Percentiles rank a stretch among this genome's conserved stretches.
Evolutionary conservation across 37 sponge, comb jelly and placozoan genomes (phyloP).

Genomic region (Diacarnus erythraeanus): DNA sequence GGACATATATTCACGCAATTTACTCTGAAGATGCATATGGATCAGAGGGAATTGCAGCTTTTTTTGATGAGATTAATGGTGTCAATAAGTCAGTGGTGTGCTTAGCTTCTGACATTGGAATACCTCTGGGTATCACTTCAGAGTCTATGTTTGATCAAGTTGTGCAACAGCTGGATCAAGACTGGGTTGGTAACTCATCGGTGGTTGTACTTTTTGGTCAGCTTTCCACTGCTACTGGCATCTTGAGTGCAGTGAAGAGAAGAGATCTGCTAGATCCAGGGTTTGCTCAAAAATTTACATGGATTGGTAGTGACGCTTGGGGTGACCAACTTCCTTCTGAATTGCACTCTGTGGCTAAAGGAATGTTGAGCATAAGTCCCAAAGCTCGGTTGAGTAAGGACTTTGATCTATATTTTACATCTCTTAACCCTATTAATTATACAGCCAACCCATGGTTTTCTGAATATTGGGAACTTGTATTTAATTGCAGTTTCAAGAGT

Average conservation of each 20-base stretch:
- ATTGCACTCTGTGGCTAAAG: conserved; percentile 10
- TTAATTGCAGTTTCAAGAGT: too few relatives aligned
- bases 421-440: conserved; percentile 47
- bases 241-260: conserved; percentile 38
- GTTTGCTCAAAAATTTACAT: conserved; percentile 31
- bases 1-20: conserved; percentile 51
- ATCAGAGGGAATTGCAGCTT: conserved; percentile 24
- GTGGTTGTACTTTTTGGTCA: conserved; percentile 72
- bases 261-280: neutral
- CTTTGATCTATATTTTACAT: conserved; percentile 64
- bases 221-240: conserved; percentile 2
- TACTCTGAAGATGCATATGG: conserved; percentile 58
- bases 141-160: neutral
- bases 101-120: conserved; percentile 1
- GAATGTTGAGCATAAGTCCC: conserved; percentile 49
- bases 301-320: conserved; percentile 81
- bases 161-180: neutral
- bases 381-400: neutral
- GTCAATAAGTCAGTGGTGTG: neutral
- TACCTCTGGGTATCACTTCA: neutral
- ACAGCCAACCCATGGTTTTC: conserved; percentile 72
- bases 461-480: conserved; percentile 49
- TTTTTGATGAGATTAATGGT: conserved; percentile 4
- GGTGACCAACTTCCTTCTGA: conserved; percentile 29
- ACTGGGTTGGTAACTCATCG: conserved; percentile 35